Base-by-base conservation (phyloP, 2,888 invertebrate genomes). In the Pseudococcus viburni region DNA sequence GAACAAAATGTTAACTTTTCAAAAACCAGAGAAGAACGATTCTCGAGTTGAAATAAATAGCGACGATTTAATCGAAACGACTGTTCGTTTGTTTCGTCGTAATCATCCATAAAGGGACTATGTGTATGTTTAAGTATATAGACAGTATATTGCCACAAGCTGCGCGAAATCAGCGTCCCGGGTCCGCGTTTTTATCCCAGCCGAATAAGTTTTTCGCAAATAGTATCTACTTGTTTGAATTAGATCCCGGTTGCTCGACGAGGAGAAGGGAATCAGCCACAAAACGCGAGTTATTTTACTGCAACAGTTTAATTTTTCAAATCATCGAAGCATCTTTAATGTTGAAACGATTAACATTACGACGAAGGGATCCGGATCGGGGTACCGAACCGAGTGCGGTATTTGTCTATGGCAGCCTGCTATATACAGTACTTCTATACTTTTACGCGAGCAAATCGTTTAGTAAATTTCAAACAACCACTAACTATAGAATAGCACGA, bases 31-130 rank as follows among this genome's bases (percentile, higher is more conserved):
- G 26, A 8, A n/a, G 59, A 26, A 73, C 68, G 26, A 26, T 73
- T 59, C 59, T 73, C 15, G 80, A 80, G 80, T 80, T 80, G 42
- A 80, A 80, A 80, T 80, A 80, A 80, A 80, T 80, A 80, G 80
- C 80, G 80, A 80, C 80, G 80, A 80, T 80, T 80, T 80, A 80
- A 80, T 80, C 80, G 80, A 80, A 80, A 80, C 80, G 80, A 80
- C 80, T 80, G 80, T 80, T 42, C 42, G 80, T 80, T 80, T 80
- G 42, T 80, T 80, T 80, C 42, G 42, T 73, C 80, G 80, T 46
- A 80, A 80, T 80, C 80, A 42, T 42, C 80, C 26, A 80, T 80
- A 80, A 80, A 80, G 80, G 42, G 42, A 80, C 80, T 39, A 33
- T 33, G 26, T 33, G 26, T 33, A 33, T 33, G 26, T 33, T 33